Evolutionary conservation across 2,797 vertebrate species (phyloP).

Genomic region (Danio albolineatus): DNA sequence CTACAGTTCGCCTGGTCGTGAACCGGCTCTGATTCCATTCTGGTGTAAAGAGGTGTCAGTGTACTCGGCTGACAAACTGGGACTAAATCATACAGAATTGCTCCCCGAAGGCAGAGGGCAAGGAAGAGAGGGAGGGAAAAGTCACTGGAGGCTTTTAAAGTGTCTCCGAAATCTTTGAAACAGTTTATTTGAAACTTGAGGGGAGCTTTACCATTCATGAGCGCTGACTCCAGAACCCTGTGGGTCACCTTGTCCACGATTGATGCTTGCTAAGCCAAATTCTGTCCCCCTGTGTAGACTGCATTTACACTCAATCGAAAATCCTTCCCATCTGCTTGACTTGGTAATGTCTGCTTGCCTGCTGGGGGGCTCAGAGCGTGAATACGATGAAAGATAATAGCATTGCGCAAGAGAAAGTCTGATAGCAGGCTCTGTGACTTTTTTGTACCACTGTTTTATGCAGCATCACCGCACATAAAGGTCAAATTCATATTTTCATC

Average conservation of each 20-base stretch:
- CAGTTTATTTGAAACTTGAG: slow-evolving; percentile 37
- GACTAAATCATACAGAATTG: background rate
- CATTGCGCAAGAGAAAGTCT: slow-evolving; percentile 65
- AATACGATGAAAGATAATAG: slow-evolving; percentile 76
- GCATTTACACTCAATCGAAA: slow-evolving; percentile 70
- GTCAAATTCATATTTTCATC: slow-evolving; percentile 20
- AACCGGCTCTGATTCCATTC: no score
- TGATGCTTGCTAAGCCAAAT: slow-evolving; percentile 66
- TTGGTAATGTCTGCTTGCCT: slow-evolving; percentile 75
- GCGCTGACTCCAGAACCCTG: slow-evolving; percentile 42
- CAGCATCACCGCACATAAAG: slow-evolving; percentile 9
- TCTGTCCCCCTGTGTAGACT: slow-evolving; percentile 63
- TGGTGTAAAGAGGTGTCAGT: background rate
- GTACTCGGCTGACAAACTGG: background rate
- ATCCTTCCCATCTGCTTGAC: slow-evolving; percentile 75
- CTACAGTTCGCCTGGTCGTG: no score
- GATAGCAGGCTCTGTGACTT: slow-evolving; percentile 65
- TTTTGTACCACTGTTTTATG: slow-evolving; percentile 10
- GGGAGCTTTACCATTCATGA: slow-evolving; percentile 60
- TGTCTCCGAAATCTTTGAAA: slow-evolving; percentile 53
- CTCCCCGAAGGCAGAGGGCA: slow-evolving; percentile 29
- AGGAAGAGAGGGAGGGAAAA: slow-evolving; percentile 10
- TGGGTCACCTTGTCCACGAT: slow-evolving; percentile 52
- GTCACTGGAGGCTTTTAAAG: slow-evolving; percentile 49
- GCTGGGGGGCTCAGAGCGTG: slow-evolving; percentile 63